These are phyloP conservation scores for Ephialtes manifestator DNA, from an alignment of 2,888 invertebrate genomes.

Conservation along the genomic window DNA sequence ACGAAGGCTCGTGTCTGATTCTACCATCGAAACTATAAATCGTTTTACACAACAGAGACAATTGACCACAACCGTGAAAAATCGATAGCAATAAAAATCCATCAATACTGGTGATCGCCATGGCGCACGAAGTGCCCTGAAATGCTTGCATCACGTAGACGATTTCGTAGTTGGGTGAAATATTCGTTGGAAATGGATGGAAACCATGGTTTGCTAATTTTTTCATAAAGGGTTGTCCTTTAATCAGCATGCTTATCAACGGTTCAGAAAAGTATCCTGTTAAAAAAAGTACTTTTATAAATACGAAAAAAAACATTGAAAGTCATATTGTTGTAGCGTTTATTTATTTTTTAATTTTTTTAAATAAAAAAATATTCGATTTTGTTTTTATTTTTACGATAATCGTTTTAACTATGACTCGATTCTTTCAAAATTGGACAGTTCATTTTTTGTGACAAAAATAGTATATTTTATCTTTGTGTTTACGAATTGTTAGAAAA, in stretches of 20 bases:
- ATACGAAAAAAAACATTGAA: neutral
- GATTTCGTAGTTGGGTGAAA: conserved; percentile 64
- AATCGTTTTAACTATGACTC: no score
- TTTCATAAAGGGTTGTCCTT: conserved; percentile 38
- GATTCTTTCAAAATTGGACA: no score
- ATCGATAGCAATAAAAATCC: conserved; percentile 59
- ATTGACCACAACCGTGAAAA: conserved; percentile 70
- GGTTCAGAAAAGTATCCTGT: conserved; percentile 14
- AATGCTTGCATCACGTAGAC: conserved; percentile 57
- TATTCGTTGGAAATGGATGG: conserved; percentile 58
- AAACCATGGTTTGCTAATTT: conserved; percentile 53
- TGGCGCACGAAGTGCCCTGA: conserved; percentile 15
- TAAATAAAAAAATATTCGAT: neutral
- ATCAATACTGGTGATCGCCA: conserved; percentile 36
- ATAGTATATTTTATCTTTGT: no score
- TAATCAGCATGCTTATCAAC: conserved; percentile 2
- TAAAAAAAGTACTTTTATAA: neutral
- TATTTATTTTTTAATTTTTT: neutral
- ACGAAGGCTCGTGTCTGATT: conserved; percentile 37
- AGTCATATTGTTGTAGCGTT: neutral
- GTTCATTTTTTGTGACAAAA: no score
- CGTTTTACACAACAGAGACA: conserved; percentile 59
- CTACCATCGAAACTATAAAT: conserved; percentile 53
- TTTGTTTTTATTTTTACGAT: neutral
- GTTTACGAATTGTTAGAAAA: no score